These are phyloP conservation scores for Drosophila kanekoi DNA, from an alignment of 2,888 invertebrate species.

Conservation along the genomic window DNA sequence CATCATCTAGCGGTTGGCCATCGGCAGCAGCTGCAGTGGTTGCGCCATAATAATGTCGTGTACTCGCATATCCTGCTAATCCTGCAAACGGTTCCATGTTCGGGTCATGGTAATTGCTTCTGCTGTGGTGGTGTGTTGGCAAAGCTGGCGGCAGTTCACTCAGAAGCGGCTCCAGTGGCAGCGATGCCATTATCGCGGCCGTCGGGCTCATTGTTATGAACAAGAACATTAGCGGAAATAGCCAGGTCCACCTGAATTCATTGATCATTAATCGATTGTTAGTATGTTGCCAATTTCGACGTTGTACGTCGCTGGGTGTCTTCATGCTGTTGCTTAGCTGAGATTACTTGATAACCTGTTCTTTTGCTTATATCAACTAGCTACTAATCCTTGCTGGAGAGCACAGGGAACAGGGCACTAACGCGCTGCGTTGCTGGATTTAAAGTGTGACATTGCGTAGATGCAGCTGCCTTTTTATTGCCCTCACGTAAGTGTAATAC, in stretches of 20 bases:
- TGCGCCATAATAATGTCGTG: constrained; percentile 68
- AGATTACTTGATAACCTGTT: constrained; percentile 8
- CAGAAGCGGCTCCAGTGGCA: constrained; percentile 31
- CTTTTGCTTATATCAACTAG: constrained; percentile 2
- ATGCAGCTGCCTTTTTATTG: constrained; percentile 61
- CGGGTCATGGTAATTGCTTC: constrained; percentile 68
- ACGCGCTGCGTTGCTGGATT: constrained; percentile 21
- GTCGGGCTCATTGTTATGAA: constrained; percentile 56
- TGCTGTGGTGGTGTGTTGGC: constrained; percentile 39
- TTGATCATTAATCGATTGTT: constrained; percentile 72
- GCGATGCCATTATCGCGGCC: constrained; percentile 48
- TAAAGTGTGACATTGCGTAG: constrained; percentile 52
- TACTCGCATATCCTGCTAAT: constrained; percentile 63
- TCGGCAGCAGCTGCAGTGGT: constrained; percentile 28
- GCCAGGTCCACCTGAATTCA: constrained; percentile 50
- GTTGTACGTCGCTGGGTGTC: constrained; percentile 35
- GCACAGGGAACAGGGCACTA: constrained; percentile 6
- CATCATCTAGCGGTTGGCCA: constrained; percentile 31
- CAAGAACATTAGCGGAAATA: constrained; percentile 29
- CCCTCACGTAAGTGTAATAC: constrained; percentile 16
- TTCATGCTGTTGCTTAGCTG: constrained; percentile 35
- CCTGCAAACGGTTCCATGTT: constrained; percentile 57
- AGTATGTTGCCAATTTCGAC: constrained; percentile 35
- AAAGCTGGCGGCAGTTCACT: constrained; percentile 17
- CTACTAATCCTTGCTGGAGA: constrained; percentile 16